Conservation (phyloP, 2,113 vertebrate species). For the Notothenia coriiceps region DNA sequence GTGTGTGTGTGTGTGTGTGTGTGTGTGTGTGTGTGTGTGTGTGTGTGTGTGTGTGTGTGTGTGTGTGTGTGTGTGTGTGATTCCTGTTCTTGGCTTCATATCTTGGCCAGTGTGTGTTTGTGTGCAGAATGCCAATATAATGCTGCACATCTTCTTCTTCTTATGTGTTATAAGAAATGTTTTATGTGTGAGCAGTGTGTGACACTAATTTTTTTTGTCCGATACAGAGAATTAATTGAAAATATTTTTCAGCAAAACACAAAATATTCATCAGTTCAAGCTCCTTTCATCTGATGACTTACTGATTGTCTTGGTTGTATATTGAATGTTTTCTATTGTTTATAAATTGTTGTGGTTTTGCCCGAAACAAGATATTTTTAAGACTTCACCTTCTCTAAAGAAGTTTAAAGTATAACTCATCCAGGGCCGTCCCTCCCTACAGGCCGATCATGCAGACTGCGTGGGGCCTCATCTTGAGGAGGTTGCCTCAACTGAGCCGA, state of each 20-base stretch:
- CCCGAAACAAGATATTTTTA: neutral
- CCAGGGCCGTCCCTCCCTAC: too few relatives aligned
- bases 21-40: neutral
- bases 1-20: conserved; percentile 21
- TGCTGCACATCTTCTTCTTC: conserved; percentile 22
- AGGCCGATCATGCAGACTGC: too few relatives aligned
- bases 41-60: too few relatives aligned
- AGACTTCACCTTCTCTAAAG: neutral
- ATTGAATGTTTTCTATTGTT: neutral
- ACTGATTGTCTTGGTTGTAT: neutral
- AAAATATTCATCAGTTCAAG: neutral
- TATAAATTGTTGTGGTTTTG: too few relatives aligned
- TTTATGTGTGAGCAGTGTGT: neutral
- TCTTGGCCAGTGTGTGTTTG: conserved; percentile 52
- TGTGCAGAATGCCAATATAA: conserved; percentile 61
- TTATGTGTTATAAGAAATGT: conserved; percentile 21
- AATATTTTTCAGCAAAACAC: neutral
- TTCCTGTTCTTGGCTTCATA: conserved; percentile 56
- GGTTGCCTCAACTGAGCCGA: too few relatives aligned
- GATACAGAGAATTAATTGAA: neutral
- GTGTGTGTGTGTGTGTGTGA: neutral
- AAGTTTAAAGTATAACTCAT: too few relatives aligned
- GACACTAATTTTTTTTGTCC: neutral
- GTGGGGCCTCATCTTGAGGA: too few relatives aligned
- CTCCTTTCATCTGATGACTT: neutral